Percentiles rank a stretch among this genome's conserved stretches.
These are phyloP conservation scores for Fulica atra DNA, from an alignment of 2,113 vertebrate genomes.

Conservation along the genomic window DNA sequence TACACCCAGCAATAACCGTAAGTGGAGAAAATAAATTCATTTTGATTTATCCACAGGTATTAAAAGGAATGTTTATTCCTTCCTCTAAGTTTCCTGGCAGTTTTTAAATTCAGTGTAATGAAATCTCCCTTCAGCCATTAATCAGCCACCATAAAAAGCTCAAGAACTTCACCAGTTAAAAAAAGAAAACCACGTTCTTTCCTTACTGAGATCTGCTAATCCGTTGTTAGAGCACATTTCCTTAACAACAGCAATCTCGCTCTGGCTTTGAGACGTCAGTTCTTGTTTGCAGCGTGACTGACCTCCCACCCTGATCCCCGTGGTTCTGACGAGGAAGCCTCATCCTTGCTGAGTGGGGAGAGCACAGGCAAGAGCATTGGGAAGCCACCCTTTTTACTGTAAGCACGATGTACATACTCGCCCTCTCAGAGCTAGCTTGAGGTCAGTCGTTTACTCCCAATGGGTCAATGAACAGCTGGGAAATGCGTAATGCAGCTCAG, in stretches of 20 bases:
- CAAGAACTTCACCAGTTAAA: background rate
- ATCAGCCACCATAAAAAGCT: background rate
- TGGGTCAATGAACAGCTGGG: background rate
- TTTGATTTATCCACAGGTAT: background rate
- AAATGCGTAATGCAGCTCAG: background rate
- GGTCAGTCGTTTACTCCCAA: background rate
- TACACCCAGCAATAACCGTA: background rate
- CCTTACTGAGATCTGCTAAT: background rate
- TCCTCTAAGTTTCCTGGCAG: background rate
- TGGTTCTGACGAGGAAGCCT: background rate
- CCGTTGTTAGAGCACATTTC: background rate
- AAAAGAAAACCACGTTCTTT: background rate
- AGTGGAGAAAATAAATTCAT: background rate
- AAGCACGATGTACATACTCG: background rate
- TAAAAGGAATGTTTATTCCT: background rate
- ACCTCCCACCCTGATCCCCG: background rate
- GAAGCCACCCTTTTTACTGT: background rate
- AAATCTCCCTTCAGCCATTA: background rate
- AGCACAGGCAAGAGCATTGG: background rate
- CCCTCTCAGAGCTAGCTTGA: background rate
- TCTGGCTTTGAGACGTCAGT: background rate
- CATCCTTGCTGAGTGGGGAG: accelerated
- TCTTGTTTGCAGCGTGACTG: slow-evolving; percentile 35
- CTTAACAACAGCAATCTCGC: slow-evolving; percentile 23
- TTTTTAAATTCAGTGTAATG: background rate